Percentiles rank a stretch among this genome's conserved stretches.
These are phyloP conservation scores for Rhynchophorus ferrugineus DNA, from an alignment of 1,140 invertebrate genomes.

Conservation along the genomic window DNA sequence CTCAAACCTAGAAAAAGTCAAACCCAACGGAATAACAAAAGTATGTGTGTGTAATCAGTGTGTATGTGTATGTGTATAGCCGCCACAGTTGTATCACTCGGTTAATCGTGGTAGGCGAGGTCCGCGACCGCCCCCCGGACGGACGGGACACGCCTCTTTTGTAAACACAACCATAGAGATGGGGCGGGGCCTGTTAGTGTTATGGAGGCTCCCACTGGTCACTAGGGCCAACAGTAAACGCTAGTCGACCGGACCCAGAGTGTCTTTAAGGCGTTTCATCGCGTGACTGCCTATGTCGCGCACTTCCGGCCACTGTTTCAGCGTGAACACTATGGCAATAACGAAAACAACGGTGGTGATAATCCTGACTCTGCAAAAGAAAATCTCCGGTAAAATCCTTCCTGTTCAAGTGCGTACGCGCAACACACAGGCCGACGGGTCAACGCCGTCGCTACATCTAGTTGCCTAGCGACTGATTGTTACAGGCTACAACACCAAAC, in stretches of 20 bases:
- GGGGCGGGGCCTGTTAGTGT: too few relatives aligned
- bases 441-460: too few relatives aligned
- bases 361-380: constrained; percentile 70
- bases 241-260: constrained; percentile 54
- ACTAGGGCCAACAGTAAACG: too few relatives aligned
- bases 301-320: constrained; percentile 84
- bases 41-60: too few relatives aligned
- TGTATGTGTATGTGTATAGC: neutral
- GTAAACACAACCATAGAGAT: too few relatives aligned
- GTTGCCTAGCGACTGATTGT: too few relatives aligned
- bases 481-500: too few relatives aligned
- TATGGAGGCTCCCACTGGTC: too few relatives aligned
- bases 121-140: too few relatives aligned
- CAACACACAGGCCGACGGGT: too few relatives aligned
- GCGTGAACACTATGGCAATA: constrained; percentile 69
- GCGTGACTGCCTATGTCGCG: constrained; percentile 64
- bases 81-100: neutral
- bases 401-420: too few relatives aligned
- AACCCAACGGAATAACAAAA: neutral
- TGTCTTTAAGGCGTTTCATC: constrained; percentile 60
- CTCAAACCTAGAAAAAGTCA: neutral
- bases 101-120: neutral
- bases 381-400: constrained; percentile 27
- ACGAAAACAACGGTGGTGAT: constrained; percentile 74
- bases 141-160: too few relatives aligned